Evolutionary conservation across 2,113 vertebrate species (phyloP), one percentile per base, ranked within the genome.

Genomic region (Dasyurus viverrinus): DNA sequence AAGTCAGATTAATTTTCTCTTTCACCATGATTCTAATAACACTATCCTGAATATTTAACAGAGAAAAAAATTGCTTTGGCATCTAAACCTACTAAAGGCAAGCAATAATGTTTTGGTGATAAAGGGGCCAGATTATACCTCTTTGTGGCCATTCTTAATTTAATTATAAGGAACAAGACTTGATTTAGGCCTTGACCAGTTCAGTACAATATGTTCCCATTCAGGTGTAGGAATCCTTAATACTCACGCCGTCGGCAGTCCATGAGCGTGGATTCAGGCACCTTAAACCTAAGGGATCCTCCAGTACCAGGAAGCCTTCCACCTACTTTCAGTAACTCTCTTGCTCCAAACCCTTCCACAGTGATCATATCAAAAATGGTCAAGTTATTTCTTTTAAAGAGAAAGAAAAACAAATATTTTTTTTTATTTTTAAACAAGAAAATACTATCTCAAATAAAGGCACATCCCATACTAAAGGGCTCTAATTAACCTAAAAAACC

Each of bases 251-350:
- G 99, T 90, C 99, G 99, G 97, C 99, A 99, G 98, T 99, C 99
- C 99, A 99, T 99, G 1, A 99, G 99, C 0, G 99, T 99, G 24
- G 99, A 99, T 97, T 99, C 99, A 19, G 99, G 99, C 92, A 99
- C 99, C 47, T 99, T 99, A 96, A 99, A 99, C 89, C 99, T 98
- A 55, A 99, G 99, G 0, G 99, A 99, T 2, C 99, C 99, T 89
- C 99, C 99, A 0, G 99, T 95, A 0, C 99, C 99, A 0, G 99
- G 99, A 5, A 99, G 98, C 93, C 99, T 99, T 53, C 99, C 99
- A 0, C 99, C 99, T 0, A 99, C 99, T 97, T 99, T 99, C 76
- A 99, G 98, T 93, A 99, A 97, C 98, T 99, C 99, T 97, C 99
- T 99, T 5, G 99, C 99, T 92, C 99, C 99, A 48, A 99, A 98